Conservation (phyloP, 2,888 invertebrate species). For the Brachypalpus laphriformis region DNA sequence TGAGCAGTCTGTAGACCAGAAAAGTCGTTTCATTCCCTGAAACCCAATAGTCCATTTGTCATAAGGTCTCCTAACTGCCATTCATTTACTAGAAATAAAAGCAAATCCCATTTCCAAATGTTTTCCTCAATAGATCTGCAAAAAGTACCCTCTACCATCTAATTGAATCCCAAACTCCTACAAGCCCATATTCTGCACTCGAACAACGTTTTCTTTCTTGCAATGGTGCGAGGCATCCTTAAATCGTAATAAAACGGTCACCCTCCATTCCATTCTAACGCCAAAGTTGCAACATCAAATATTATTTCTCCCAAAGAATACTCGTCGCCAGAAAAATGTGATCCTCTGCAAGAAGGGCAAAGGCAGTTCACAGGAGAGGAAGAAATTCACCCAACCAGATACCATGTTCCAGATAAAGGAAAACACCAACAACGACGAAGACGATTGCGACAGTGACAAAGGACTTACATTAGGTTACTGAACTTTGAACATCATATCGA, state of each 20-base stretch:
- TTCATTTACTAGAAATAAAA: not conserved
- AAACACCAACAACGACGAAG: constrained; percentile 2
- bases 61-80: not conserved
- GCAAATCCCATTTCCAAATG: not conserved
- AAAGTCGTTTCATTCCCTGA: not conserved
- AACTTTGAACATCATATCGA: constrained; percentile 1
- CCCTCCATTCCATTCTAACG: constrained; percentile 28
- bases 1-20: no score
- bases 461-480: constrained; percentile 24
- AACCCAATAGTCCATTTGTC: not conserved
- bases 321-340: no score
- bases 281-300: constrained; percentile 44
- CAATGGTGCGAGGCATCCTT: constrained; percentile 16
- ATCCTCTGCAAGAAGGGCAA: no score
- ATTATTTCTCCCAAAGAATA: constrained; percentile 41
- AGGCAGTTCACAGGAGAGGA: not conserved
- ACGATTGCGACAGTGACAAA: constrained; percentile 19
- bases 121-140: not conserved
- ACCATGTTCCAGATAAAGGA: no score
- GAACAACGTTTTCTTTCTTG: not conserved
- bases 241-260: constrained; percentile 34
- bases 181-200: no score
- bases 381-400: no score
- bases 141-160: not conserved
- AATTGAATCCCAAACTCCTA: not conserved